phyloP scores from a whole-genome alignment of 1,140 invertebrate species.

The Sycobia sp. region DNA sequence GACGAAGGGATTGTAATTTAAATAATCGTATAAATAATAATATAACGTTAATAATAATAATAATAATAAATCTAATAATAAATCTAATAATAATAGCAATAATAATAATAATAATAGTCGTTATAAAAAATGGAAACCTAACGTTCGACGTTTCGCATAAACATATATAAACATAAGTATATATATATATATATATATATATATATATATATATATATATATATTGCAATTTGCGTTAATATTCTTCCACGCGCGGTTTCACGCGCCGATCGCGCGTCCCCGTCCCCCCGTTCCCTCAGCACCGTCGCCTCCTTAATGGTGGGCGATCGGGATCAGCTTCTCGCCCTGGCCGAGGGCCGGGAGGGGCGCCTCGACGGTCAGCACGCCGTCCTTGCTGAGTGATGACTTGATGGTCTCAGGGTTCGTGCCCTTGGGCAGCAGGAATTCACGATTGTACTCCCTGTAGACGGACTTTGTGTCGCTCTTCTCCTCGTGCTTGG shows the following conservation, averaged over 20 bases:
- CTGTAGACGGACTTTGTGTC: conserved; percentile 93
- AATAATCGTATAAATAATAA: no score
- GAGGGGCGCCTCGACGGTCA: conserved; percentile 91
- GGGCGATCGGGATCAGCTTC: conserved; percentile 79
- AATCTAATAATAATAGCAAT: conserved; percentile 8
- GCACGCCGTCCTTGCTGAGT: conserved; percentile 88
- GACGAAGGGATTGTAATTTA: conserved; percentile 29
- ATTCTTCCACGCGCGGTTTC: neutral
- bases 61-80: no score
- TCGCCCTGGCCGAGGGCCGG: conserved; percentile 76
- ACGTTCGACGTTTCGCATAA: conserved; percentile 30
- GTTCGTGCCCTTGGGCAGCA: conserved; percentile 91
- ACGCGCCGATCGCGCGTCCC: no score
- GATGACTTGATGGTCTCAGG: conserved; percentile 90
- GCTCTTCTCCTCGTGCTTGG: conserved; percentile 94
- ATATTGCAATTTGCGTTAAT: conserved; percentile 5
- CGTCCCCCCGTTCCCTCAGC: no score
- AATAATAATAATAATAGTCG: conserved; percentile 26
- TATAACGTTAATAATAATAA: no score
- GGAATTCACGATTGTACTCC: conserved; percentile 95
- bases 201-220: conserved; percentile 34
- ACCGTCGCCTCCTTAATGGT: conserved; percentile 73
- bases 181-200: no score
- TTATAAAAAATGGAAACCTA: conserved; percentile 29
- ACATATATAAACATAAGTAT: no score